phyloP scores from a whole-genome alignment of 2,113 vertebrate species.

The Dipodomys stephensi region DNA sequence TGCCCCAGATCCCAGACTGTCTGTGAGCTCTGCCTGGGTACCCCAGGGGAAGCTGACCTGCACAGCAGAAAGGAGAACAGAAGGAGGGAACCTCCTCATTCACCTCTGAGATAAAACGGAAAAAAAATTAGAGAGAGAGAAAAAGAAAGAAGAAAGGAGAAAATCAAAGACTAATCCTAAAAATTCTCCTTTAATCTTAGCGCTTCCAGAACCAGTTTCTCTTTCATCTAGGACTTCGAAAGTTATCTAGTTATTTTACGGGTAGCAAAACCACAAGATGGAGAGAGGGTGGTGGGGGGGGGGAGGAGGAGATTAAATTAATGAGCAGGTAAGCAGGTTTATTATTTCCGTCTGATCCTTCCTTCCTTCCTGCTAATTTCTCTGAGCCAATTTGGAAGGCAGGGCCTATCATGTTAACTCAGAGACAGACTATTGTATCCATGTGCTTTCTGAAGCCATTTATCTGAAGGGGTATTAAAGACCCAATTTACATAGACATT shows the following conservation, averaged over 20 bases:
- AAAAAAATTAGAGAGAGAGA: slow-evolving; percentile 55
- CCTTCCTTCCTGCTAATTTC: slow-evolving; percentile 86
- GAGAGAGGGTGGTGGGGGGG: slow-evolving; percentile 43
- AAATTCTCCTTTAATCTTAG: slow-evolving; percentile 88
- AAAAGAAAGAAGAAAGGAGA: background rate
- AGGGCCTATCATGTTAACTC: slow-evolving; percentile 76
- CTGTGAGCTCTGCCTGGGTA: background rate
- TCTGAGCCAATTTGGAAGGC: slow-evolving; percentile 85
- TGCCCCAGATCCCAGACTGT: background rate
- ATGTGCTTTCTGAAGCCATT: slow-evolving; percentile 75
- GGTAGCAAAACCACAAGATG: slow-evolving; percentile 74
- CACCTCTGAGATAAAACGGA: slow-evolving; percentile 72
- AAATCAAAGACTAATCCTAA: slow-evolving; percentile 86
- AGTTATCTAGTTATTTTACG: slow-evolving; percentile 80
- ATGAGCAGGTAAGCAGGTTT: slow-evolving; percentile 88
- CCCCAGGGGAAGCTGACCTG: background rate
- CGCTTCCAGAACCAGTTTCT: slow-evolving; percentile 82
- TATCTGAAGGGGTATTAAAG: slow-evolving; percentile 65
- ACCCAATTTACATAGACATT: slow-evolving; percentile 70
- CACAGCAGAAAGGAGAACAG: slow-evolving; percentile 9
- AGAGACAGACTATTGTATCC: slow-evolving; percentile 68
- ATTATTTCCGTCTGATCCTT: slow-evolving; percentile 87
- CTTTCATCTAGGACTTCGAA: slow-evolving; percentile 88
- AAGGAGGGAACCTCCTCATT: slow-evolving; percentile 17
- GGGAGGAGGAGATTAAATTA: slow-evolving; percentile 83